Conservation (phyloP, 2,797 vertebrate genomes). For the Onychomys leucogaster region DNA sequence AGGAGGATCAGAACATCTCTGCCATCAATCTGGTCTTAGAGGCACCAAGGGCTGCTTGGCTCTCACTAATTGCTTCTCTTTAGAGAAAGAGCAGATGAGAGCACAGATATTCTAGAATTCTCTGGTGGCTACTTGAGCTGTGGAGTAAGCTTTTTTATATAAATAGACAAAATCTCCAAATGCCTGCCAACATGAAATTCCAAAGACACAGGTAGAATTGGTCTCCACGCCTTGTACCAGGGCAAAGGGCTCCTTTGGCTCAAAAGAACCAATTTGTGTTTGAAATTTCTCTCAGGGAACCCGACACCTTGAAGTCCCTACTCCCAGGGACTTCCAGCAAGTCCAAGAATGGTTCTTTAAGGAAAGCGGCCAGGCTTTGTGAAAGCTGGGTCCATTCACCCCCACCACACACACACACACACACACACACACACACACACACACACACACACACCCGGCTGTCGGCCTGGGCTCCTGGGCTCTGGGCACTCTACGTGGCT, state of each 20-base stretch:
- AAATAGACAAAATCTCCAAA: slow-evolving; percentile 55
- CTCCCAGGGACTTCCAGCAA: slow-evolving; percentile 78
- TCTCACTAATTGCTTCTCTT: slow-evolving; percentile 47
- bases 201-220: slow-evolving; percentile 39
- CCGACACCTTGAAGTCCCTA: slow-evolving; percentile 68
- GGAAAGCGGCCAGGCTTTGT: slow-evolving; percentile 67
- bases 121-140: neutral
- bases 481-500: neutral
- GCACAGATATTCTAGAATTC: slow-evolving; percentile 56
- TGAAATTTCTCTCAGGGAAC: slow-evolving; percentile 77
- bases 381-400: neutral
- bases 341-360: slow-evolving; percentile 76
- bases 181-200: slow-evolving; percentile 63
- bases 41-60: neutral
- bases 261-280: slow-evolving; percentile 78
- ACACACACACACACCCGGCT: too few species aligned
- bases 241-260: slow-evolving; percentile 70
- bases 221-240: neutral
- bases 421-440: too few species aligned
- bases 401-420: too few species aligned
- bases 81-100: slow-evolving; percentile 21
- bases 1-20: neutral
- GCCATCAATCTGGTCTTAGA: neutral
- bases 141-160: slow-evolving; percentile 35
- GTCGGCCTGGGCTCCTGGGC: neutral